Evolutionary conservation across 1,140 invertebrate genomes (phyloP).

Genomic region (Drosophila lowei): DNA sequence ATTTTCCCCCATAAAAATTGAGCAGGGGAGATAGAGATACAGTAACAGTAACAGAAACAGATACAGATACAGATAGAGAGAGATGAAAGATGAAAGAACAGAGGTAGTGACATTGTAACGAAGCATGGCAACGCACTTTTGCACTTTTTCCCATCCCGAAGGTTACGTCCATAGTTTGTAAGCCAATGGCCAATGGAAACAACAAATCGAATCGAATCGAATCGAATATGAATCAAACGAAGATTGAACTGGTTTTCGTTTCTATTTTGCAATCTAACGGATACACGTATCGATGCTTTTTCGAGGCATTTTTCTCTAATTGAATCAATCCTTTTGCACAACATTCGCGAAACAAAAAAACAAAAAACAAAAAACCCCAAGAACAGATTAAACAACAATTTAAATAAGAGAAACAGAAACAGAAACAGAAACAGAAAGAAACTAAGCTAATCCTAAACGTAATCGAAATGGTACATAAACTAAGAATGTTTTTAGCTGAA

Average conservation of each 20-base stretch:
- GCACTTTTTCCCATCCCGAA: conserved; percentile 77
- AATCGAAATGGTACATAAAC: conserved; percentile 56
- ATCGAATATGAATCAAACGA: conserved; percentile 27
- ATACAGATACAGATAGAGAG: conserved; percentile 11
- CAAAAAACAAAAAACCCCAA: conserved; percentile 10
- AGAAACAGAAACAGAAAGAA: conserved; percentile 16
- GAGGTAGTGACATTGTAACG: conserved; percentile 45
- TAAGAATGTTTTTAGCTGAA: conserved; percentile 79
- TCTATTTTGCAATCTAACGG: conserved; percentile 33
- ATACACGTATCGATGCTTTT: conserved; percentile 31
- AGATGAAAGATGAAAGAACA: conserved; percentile 14
- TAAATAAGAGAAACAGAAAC: conserved; percentile 8
- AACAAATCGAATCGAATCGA: conserved; percentile 46
- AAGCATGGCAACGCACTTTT: conserved; percentile 73
- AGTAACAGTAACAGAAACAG: not conserved
- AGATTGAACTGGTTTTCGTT: conserved; percentile 39
- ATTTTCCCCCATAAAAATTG: conserved; percentile 22
- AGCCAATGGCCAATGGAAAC: conserved; percentile 69
- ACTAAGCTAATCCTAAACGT: conserved; percentile 64
- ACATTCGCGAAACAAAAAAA: conserved; percentile 30
- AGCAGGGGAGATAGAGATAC: conserved; percentile 11
- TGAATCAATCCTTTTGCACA: conserved; percentile 36
- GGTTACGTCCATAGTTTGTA: conserved; percentile 83
- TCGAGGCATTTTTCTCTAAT: conserved; percentile 42
- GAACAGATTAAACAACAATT: not conserved